phyloP scores from a whole-genome alignment of 2,888 invertebrate genomes.

The Calameuta filiformis region DNA sequence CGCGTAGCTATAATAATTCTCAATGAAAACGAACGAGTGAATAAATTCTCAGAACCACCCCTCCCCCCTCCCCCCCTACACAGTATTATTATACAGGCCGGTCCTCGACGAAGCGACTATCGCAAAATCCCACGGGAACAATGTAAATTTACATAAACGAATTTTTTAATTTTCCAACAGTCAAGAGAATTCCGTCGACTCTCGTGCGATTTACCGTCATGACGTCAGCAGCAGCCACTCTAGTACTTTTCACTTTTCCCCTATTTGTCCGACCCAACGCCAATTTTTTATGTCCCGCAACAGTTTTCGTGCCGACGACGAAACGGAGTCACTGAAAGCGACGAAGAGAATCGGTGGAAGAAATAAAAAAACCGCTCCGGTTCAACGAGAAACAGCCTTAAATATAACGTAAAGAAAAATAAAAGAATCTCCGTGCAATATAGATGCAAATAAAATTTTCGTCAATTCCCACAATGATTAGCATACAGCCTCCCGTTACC shows the following conservation, averaged over 20 bases:
- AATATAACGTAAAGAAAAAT: background rate
- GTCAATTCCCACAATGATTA: background rate
- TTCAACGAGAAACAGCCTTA: background rate
- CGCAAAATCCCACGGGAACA: background rate
- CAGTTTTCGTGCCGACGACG: background rate
- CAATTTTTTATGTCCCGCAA: background rate
- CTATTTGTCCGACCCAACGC: background rate
- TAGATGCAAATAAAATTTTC: background rate
- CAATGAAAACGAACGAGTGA: background rate
- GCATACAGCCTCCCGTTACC: background rate
- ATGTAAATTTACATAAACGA: constrained; percentile 6
- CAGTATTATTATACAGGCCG: background rate
- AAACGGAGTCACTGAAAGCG: background rate
- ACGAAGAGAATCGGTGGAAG: background rate
- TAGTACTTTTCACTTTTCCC: background rate
- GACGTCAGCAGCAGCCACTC: background rate
- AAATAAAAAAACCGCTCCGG: too few relatives aligned
- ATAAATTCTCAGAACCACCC: background rate
- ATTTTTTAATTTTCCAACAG: constrained; percentile 3
- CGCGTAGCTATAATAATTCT: background rate
- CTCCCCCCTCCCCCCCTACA: too few relatives aligned
- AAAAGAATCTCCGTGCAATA: background rate
- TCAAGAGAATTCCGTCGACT: background rate
- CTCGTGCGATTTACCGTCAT: background rate
- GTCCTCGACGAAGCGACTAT: constrained; percentile 2